Base-by-base conservation (phyloP, 2,888 invertebrate species). In the Physocephala rufipes region DNA sequence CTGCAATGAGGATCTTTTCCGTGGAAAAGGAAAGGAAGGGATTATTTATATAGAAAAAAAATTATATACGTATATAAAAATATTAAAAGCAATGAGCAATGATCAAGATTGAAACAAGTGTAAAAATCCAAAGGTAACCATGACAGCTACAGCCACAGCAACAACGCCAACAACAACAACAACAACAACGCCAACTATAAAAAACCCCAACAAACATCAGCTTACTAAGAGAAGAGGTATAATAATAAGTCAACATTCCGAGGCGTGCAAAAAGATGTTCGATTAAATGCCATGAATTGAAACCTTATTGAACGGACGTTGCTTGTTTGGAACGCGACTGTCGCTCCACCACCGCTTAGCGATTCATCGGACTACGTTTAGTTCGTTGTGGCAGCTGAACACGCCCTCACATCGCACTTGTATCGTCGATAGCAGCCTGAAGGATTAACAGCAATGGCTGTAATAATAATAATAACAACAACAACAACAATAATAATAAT, bases 261-360 rank as follows among this genome's bases (percentile, higher is more conserved):
- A 82, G 82, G 84, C 84, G 84, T 85, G 84, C 85, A 82, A 84
- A 83, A 80, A 84, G 84, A 84, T 84, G 85, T 82, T 84, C 84
- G 84, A 85, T 85, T 84, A 84, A 84, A 84, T 85, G 83, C 84
- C 84, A 82, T 62, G 68, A 68, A 68, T 68, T 68, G 68, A 51
- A 68, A 68, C 51, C 68, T 49, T 51, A 68, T 62, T 58, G 58
- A 67, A 21, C 65, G 53, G 43, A 21, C 21, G 36, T 36, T n/a
- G 36, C 19, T 26, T 7, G 59, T 36, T 36, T 28, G 21, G 64
- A 16, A 64, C 49, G 64, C 16, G 15, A n/a, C 47, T n/a, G n/a
- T n/a, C 26, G 59, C 74, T 64, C 62, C 71, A 71, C 67, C 13
- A 26, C 30, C 61, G 19, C 21, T n/a, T n/a, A n/a, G 21, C 47